These are phyloP conservation scores for Drosophila lacicola DNA, from an alignment of 2,888 invertebrate genomes.

Conservation along the genomic window DNA sequence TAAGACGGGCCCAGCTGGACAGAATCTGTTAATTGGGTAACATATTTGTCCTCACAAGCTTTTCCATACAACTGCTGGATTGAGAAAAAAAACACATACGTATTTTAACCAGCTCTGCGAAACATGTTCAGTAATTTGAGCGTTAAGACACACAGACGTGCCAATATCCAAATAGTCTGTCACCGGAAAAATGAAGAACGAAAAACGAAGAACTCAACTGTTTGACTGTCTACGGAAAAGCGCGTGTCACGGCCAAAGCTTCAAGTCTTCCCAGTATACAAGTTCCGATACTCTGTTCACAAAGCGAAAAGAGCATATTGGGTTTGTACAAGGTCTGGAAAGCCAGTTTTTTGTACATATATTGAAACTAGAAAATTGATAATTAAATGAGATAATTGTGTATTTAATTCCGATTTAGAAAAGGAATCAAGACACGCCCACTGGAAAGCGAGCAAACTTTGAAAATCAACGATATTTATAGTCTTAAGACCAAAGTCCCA, in stretches of 20 bases:
- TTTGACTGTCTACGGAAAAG: conserved; percentile 23
- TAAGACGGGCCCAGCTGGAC: background rate
- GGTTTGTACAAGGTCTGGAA: background rate
- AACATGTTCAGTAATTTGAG: conserved; percentile 50
- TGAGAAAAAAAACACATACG: conserved; percentile 34
- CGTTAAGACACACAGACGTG: conserved; percentile 68
- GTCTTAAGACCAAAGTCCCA: no score
- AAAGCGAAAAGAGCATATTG: background rate
- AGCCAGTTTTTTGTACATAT: no score
- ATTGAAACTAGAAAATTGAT: no score
- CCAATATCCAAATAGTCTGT: conserved; percentile 33
- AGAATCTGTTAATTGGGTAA: background rate
- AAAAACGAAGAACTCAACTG: conserved; percentile 18
- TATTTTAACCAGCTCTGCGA: conserved; percentile 36
- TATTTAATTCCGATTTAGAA: no score
- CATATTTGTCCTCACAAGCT: background rate
- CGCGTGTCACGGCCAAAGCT: conserved; percentile 55
- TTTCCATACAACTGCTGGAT: background rate
- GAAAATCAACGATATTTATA: no score
- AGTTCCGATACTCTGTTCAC: background rate
- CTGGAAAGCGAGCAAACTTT: no score
- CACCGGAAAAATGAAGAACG: conserved; percentile 6
- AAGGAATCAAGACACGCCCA: no score
- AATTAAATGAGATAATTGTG: no score
- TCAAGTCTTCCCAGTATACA: background rate